Conservation (phyloP, 23 tunicate genomes). For the Aplidium turbinatum region DNA sequence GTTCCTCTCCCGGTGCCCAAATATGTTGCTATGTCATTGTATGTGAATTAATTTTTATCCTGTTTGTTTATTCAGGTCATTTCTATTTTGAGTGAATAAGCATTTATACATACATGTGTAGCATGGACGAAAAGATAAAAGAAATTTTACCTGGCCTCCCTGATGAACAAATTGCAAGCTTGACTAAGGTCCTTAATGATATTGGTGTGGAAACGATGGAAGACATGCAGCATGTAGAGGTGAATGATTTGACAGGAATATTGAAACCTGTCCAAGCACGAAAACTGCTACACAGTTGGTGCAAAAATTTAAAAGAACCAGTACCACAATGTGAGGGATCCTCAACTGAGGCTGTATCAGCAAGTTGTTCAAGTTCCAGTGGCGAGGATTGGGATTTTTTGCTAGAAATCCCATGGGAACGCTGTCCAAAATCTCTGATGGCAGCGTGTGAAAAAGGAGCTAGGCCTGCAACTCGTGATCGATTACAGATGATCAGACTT, state of each 20-base stretch:
- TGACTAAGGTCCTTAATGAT: background rate
- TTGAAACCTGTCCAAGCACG: background rate
- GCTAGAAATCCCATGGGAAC: background rate
- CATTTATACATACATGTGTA: too few species aligned
- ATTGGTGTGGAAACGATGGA: background rate
- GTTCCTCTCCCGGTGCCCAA: too few species aligned
- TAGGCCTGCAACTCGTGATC: background rate
- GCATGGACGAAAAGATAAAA: background rate
- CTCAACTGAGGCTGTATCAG: too few species aligned
- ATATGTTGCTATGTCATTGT: too few species aligned
- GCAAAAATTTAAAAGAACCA: background rate
- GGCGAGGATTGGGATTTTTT: background rate
- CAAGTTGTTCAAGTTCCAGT: too few species aligned
- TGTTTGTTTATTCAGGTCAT: too few species aligned
- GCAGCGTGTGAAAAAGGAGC: background rate
- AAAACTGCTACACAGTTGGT: background rate
- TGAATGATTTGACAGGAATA: background rate
- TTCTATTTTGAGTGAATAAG: too few species aligned
- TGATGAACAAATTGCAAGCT: background rate
- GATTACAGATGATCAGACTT: background rate
- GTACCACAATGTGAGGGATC: too few species aligned
- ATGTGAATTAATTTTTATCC: too few species aligned
- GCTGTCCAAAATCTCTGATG: background rate
- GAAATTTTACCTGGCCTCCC: background rate
- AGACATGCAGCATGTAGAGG: background rate